phyloP scores from a whole-genome alignment of 2,888 invertebrate species.

The Cordilura impudica region DNA sequence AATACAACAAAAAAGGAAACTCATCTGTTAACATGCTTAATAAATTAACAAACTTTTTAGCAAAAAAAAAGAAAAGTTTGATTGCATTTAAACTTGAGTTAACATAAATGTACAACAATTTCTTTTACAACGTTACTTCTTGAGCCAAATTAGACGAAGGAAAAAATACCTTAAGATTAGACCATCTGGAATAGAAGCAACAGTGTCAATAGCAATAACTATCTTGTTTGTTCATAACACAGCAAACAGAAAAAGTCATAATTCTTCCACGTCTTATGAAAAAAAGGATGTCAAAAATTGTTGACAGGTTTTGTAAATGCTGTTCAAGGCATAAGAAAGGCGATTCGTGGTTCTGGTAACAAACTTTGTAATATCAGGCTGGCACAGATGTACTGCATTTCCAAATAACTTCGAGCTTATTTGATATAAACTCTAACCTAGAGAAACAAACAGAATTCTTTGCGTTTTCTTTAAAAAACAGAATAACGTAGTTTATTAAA shows the following conservation, averaged over 20 bases:
- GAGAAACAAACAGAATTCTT: too few species aligned
- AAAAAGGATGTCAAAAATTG: not conserved
- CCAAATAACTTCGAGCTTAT: too few species aligned
- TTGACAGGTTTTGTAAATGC: not conserved
- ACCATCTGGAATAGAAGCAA: not conserved
- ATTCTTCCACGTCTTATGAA: not conserved
- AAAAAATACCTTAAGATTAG: not conserved
- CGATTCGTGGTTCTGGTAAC: not conserved
- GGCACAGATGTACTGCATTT: too few species aligned
- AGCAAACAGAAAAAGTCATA: not conserved
- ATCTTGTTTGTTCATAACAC: not conserved
- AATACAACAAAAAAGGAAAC: not conserved
- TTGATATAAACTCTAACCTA: too few species aligned
- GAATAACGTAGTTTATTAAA: too few species aligned
- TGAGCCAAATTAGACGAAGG: not conserved
- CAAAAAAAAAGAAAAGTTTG: not conserved
- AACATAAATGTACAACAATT: not conserved
- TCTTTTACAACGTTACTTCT: not conserved
- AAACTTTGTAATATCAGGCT: not conserved
- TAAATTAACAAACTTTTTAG: not conserved
- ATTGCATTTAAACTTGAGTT: slow-evolving; percentile 1
- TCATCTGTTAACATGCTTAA: not conserved
- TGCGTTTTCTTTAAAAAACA: too few species aligned
- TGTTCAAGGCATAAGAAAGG: not conserved
- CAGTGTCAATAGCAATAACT: not conserved